These are phyloP conservation scores for Lepidochrysops patricia DNA, from an alignment of 2,888 invertebrate genomes.

Conservation along the genomic window DNA sequence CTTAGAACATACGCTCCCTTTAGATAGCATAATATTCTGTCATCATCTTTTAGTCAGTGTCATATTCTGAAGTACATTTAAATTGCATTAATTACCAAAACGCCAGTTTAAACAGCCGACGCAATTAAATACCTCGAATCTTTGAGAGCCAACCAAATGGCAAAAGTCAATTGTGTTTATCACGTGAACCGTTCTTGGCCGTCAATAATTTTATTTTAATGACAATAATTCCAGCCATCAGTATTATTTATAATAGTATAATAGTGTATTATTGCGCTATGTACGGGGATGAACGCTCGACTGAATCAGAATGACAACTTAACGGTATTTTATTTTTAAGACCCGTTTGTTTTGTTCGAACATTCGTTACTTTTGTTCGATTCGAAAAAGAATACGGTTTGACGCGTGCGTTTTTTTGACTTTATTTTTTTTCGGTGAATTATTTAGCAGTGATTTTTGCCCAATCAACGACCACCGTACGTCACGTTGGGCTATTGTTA, in stretches of 20 bases:
- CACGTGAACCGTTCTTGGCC: conserved; percentile 60
- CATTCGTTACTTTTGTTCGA: conserved; percentile 30
- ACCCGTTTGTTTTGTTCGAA: conserved; percentile 25
- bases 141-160: conserved; percentile 64
- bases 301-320: conserved; percentile 59
- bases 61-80: not conserved
- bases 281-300: conserved; percentile 68
- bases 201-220: conserved; percentile 54
- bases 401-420: conserved; percentile 23
- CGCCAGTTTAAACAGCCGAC: conserved; percentile 52
- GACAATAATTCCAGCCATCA: conserved; percentile 59
- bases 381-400: conserved; percentile 21
- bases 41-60: no score
- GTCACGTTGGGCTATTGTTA: conserved; percentile 1
- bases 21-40: no score
- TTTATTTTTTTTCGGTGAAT: conserved; percentile 9
- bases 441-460: not conserved
- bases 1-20: no score
- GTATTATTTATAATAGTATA: conserved; percentile 59
- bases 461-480: not conserved
- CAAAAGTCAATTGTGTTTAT: conserved; percentile 70
- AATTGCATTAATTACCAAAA: conserved; percentile 18
- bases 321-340: conserved; percentile 30
- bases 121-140: conserved; percentile 59
- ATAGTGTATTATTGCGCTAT: conserved; percentile 51